Percentiles rank a stretch among this genome's conserved stretches.
Evolutionary conservation across 2,113 vertebrate species (phyloP).

Genomic region (Neogale vison): DNA sequence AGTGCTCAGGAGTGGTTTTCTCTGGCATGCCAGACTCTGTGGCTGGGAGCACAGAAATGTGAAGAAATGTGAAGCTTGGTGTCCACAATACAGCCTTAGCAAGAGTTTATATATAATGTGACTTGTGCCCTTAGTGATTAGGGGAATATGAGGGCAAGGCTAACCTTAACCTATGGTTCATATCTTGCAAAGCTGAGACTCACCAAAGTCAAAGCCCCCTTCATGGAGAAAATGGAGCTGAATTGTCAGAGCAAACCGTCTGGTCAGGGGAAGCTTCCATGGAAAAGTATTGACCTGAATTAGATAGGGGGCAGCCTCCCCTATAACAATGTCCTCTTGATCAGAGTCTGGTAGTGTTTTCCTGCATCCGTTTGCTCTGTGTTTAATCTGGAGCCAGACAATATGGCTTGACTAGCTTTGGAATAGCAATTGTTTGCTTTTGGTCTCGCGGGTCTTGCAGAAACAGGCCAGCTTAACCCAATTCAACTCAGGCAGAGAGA

Average conservation of each 20-base stretch:
- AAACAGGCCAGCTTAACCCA: neutral
- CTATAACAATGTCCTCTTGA: neutral
- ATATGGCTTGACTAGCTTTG: neutral
- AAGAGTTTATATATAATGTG: neutral
- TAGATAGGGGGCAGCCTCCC: neutral
- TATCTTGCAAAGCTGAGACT: neutral
- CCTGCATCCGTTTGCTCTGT: neutral
- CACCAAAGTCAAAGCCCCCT: neutral
- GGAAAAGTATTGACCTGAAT: neutral
- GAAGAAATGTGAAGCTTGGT: neutral
- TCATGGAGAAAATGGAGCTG: neutral
- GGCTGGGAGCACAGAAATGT: neutral
- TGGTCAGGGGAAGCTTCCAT: neutral
- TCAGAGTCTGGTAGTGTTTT: neutral
- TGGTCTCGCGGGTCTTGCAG: neutral
- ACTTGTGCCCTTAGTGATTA: neutral
- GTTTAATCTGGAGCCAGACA: neutral
- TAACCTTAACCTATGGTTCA: neutral
- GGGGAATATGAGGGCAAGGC: neutral
- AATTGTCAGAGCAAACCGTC: neutral
- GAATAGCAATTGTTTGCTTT: neutral
- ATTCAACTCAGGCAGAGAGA: neutral
- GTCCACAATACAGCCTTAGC: neutral
- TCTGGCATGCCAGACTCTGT: neutral
- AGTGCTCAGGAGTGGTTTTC: neutral